phyloP scores from a whole-genome alignment of 2,888 invertebrate genomes.

The Drosophila demipolita region DNA sequence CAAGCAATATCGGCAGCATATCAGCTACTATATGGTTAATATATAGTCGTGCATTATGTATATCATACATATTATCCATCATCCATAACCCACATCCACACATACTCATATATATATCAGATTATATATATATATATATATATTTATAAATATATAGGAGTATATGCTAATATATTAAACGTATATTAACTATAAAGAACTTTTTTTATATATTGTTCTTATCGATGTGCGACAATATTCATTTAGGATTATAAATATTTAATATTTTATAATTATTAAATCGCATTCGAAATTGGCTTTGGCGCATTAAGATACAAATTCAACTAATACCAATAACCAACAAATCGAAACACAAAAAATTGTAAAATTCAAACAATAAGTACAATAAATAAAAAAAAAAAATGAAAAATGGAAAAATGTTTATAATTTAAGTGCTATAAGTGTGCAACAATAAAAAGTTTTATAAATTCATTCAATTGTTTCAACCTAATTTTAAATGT shows the following conservation, averaged over 20 bases:
- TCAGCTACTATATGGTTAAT: slow-evolving; percentile 65
- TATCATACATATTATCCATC: slow-evolving; percentile 47
- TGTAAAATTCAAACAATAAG: slow-evolving; percentile 28
- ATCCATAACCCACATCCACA: slow-evolving; percentile 19
- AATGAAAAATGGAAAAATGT: slow-evolving; percentile 57
- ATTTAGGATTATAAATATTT: slow-evolving; percentile 52
- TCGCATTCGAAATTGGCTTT: slow-evolving; percentile 26
- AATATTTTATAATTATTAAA: slow-evolving; percentile 54
- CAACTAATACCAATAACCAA: slow-evolving; percentile 15
- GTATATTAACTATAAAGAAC: slow-evolving; percentile 38
- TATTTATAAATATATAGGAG: slow-evolving; percentile 18
- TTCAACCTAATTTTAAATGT: slow-evolving; percentile 32
- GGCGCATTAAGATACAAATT: slow-evolving; percentile 12
- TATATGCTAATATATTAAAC: slow-evolving; percentile 41
- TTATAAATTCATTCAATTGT: slow-evolving; percentile 60
- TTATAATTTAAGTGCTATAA: slow-evolving; percentile 73
- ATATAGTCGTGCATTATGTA: slow-evolving; percentile 66
- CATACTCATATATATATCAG: slow-evolving; percentile 17
- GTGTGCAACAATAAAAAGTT: slow-evolving; percentile 77
- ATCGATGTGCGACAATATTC: slow-evolving; percentile 39
- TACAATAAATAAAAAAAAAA: slow-evolving; percentile 10
- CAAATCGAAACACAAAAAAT: slow-evolving; percentile 26
- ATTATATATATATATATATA: slow-evolving; percentile 27
- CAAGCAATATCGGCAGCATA: slow-evolving; percentile 77
- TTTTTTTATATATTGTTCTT: slow-evolving; percentile 51